A percentile compares a stretch with the other conserved stretches of the same genome.
These are phyloP conservation scores for Amorpha juglandis DNA, from an alignment of 2,888 invertebrate genomes.

Conservation along the genomic window DNA sequence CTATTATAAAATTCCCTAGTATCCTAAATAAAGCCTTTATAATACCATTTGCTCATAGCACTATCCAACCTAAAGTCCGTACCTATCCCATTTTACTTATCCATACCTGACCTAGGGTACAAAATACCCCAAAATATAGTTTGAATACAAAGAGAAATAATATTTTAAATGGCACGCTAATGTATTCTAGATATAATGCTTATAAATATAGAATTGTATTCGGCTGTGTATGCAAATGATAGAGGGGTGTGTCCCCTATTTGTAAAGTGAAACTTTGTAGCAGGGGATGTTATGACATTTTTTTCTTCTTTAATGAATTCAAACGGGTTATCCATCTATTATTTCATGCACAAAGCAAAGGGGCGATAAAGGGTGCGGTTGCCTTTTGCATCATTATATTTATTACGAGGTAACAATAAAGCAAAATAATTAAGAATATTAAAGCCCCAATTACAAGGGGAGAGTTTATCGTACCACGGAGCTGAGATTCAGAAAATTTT, in stretches of 20 bases:
- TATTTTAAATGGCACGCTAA: background rate
- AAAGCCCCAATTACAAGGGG: too few species aligned
- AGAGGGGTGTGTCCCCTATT: constrained; percentile 6
- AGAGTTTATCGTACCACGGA: too few species aligned
- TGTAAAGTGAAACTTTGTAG: constrained; percentile 6
- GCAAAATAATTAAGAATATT: too few species aligned
- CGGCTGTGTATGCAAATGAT: constrained; percentile 25
- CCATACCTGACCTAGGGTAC: background rate
- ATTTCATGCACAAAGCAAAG: background rate
- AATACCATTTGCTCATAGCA: too few species aligned
- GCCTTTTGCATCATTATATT: too few species aligned
- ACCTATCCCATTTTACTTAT: background rate
- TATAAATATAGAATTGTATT: constrained; percentile 1
- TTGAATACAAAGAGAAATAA: constrained; percentile 2
- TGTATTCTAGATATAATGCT: constrained; percentile 3
- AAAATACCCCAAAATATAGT: background rate
- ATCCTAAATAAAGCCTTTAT: background rate
- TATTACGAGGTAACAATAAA: too few species aligned
- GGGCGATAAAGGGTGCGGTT: background rate
- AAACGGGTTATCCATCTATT: background rate
- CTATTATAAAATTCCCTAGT: too few species aligned
- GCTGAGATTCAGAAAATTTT: too few species aligned
- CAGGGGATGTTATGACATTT: background rate
- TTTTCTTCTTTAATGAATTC: background rate
- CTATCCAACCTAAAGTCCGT: background rate